Conservation (phyloP, 1,140 invertebrate species). For the Colletes latitarsis region DNA sequence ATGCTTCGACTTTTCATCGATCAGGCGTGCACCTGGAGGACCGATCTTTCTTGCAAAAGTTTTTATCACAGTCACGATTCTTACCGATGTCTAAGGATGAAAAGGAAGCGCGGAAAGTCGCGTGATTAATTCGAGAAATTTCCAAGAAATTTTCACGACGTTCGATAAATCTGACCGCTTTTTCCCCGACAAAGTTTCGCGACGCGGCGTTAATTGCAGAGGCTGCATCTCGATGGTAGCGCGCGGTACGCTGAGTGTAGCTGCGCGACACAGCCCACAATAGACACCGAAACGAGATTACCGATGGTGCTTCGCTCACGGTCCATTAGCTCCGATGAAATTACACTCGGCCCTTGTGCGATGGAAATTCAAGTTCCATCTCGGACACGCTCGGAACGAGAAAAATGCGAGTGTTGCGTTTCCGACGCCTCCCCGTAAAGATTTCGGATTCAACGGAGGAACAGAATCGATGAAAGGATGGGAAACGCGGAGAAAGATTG, state of each 20-base stretch:
- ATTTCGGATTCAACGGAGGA: background rate
- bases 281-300: constrained; percentile 56
- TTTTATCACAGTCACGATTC: no score
- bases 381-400: constrained; percentile 1
- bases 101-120: no score
- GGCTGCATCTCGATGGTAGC: background rate
- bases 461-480: no score
- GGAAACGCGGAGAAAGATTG: background rate
- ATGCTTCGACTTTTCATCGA: no score
- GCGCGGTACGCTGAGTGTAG: background rate
- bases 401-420: constrained; percentile 24
- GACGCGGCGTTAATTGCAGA: background rate
- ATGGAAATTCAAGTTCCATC: constrained; percentile 22
- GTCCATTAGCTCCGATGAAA: constrained; percentile 53
- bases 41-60: no score
- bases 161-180: background rate
- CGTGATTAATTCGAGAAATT: no score
- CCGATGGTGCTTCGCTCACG: constrained; percentile 25
- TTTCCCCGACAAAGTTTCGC: background rate
- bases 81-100: no score
- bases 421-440: background rate
- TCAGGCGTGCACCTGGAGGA: no score
- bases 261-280: constrained; percentile 35
- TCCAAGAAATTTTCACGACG: no score
- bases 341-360: constrained; percentile 35